Evolutionary conservation across 2,797 vertebrate genomes (phyloP), one percentile per base, ranked within the genome.

Genomic region (Danio aesculapii): DNA sequence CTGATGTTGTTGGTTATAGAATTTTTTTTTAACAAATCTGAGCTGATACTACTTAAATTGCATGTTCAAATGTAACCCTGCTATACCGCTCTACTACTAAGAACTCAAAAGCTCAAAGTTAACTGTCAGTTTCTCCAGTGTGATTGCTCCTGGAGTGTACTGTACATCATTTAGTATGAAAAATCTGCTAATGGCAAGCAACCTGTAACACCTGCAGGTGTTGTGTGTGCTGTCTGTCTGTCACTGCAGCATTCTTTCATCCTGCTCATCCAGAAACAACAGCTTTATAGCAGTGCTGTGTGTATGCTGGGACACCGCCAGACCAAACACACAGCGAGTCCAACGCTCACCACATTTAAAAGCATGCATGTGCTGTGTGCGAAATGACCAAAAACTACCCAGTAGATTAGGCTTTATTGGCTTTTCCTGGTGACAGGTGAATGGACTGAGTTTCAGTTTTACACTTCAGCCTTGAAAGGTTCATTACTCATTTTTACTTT

Each of bases 231-330:
- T 5, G 30, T 58, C 61, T 43, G 63, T 55, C 19, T 58, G 62
- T 17, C 52, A 76, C 39, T 39, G 19, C 69, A 46, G 19, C 12
- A 0, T 79, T 39, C 39, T 71, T 50, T 79, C 7, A 79, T 70
- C 66, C 61, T 81, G 43, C 30, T 43, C 77, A 66, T 77, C 79
- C 84, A 84, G 77, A 63, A 81, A 79, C 53, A 86, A 81, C 79
- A 79, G 66, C 75, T 73, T 68, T 71, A 81, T 77, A 67, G 17
- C 68, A 66, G 30, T 75, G 58, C 77, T 75, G 44, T 82, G 75
- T 81, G n/a, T 79, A 77, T 61, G 55, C 13, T 82, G 82, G 84
- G 55, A 30, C 17, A 3, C 13, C 2, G 63, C 84, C 83, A 87
- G 70, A 64, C 58, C 76, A 86, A 87, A 84, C 66, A 64, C 64